These are phyloP conservation scores for Megalurothrips usitatus DNA, from an alignment of 2,888 invertebrate genomes.

Conservation along the genomic window DNA sequence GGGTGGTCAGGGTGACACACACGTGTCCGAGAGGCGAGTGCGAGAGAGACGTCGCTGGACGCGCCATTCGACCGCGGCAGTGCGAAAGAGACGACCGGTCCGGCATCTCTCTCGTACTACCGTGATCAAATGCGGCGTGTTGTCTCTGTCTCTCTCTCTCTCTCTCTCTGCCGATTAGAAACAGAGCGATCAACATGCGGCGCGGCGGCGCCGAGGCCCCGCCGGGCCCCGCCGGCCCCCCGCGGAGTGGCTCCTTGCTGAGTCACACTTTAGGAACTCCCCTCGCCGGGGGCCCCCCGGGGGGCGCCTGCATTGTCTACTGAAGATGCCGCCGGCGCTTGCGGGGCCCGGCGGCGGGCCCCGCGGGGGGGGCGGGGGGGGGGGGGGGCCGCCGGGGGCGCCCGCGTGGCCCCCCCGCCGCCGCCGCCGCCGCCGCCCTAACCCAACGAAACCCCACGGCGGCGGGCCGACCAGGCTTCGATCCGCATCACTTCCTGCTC, in stretches of 20 bases:
- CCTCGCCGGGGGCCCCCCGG: neutral
- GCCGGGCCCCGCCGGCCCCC: neutral
- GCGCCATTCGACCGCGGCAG: neutral
- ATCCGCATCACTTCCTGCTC: too few relatives aligned
- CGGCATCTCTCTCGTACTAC: too few relatives aligned
- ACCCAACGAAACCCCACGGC: neutral
- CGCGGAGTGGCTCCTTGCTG: neutral
- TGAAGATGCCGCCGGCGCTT: neutral
- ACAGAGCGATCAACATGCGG: too few relatives aligned
- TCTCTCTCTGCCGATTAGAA: neutral
- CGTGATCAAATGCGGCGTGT: too few relatives aligned
- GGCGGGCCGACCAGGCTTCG: neutral
- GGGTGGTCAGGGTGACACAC: too few relatives aligned
- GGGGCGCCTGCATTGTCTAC: neutral
- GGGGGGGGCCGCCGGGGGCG: neutral
- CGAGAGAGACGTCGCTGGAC: too few relatives aligned
- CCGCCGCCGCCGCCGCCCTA: neutral
- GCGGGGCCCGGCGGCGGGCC: neutral
- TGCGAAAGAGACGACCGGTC: constrained; percentile 3
- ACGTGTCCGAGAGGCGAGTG: too few relatives aligned
- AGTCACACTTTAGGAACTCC: constrained; percentile 8
- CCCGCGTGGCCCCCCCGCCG: neutral
- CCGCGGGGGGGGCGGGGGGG: neutral
- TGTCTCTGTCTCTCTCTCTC: constrained; percentile 27
- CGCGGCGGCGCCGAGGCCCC: too few relatives aligned